phyloP scores from a whole-genome alignment of 2,797 vertebrate species.

The Carduelis carduelis region DNA sequence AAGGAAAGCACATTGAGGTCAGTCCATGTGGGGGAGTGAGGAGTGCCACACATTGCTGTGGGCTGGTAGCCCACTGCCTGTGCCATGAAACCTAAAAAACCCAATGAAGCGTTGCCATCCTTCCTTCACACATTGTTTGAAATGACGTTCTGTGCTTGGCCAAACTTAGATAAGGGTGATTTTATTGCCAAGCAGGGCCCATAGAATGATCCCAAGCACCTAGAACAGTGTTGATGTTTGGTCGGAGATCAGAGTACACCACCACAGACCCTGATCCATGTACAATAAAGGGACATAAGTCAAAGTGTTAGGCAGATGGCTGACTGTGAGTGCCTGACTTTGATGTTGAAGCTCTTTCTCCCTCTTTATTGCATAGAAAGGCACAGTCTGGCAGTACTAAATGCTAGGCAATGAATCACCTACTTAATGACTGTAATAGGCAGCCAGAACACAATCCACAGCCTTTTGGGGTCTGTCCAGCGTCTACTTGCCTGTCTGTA shows the following conservation, averaged over 20 bases:
- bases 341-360: slow-evolving; percentile 33
- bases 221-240: neutral
- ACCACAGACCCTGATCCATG: neutral
- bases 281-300: neutral
- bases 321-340: neutral
- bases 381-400: slow-evolving; percentile 26
- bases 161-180: neutral
- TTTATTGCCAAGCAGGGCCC: neutral
- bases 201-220: neutral
- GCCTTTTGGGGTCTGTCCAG: slow-evolving; percentile 48
- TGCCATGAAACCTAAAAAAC: neutral
- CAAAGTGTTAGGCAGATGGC: neutral
- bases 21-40: accelerated
- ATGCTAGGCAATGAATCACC: slow-evolving; percentile 53
- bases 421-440: slow-evolving; percentile 47
- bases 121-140: neutral
- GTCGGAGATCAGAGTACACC: neutral
- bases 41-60: neutral
- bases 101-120: neutral
- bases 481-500: neutral
- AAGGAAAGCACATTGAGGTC: neutral
- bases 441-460: slow-evolving; percentile 42
- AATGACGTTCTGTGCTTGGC: neutral
- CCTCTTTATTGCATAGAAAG: neutral
- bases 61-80: neutral